Evolutionary conservation across 2,113 vertebrate species (phyloP), one percentile per base, ranked within the genome.

Genomic region (Caretta caretta): DNA sequence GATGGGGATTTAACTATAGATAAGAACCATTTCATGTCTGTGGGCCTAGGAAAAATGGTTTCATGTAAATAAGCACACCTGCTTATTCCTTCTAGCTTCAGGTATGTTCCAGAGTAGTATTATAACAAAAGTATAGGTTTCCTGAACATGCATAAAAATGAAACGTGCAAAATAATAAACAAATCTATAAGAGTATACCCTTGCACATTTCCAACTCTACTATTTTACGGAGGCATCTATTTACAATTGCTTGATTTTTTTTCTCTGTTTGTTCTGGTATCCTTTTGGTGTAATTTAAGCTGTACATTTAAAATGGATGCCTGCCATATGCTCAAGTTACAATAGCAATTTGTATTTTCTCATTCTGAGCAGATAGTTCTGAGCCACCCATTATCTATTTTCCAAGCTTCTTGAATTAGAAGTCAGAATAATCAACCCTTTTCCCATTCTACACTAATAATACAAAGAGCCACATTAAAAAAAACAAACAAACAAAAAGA

Each of bases 401-500:
- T 81, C 86, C 46, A 90, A 17, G 53, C 79, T 94, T 85, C 42
- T 22, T 83, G 54, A 76, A 88, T 85, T 48, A 82, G 27, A 65
- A 85, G 62, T 82, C 29, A 91, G 49, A 93, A 94, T 6, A 78
- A 81, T 88, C 57, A 90, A 90, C 25, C 16, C 78, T 90, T 94
- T 83, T 72, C 78, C 54, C 1, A 86, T 72, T 78, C 78, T 84
- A 87, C 51, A 25, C 31, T 31, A 46, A 29, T 57, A 38, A n/a
- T 72, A 4, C 20, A 72, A 42, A 72, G n/a, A n/a, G 19, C 8
- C 19, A 69, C 22, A 76, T 82, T 51, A 87, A 10, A 24, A 42
- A 42, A 88, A 83, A 54, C 48, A 48, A 79, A n/a, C 46, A 54
- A 50, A 42, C 42, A 50, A 35, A 80, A 46, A 46, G 51, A 53